Conservation (phyloP, 2,113 vertebrate genomes). For the Capreolus pygargus region DNA sequence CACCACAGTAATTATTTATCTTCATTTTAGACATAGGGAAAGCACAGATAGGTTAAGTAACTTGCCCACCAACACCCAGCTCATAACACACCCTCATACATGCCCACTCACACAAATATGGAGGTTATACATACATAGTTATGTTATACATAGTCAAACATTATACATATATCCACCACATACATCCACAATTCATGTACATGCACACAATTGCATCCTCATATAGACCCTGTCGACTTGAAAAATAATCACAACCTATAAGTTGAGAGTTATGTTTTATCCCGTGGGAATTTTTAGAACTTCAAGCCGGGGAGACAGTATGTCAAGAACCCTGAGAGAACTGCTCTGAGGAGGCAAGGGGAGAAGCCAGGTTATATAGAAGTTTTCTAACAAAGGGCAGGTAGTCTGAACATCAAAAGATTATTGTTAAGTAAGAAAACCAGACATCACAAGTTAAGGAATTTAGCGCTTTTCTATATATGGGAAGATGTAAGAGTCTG, state of each 20-base stretch:
- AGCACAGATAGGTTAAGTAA: not conserved
- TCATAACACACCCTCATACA: not conserved
- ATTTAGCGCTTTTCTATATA: not conserved
- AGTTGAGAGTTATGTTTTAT: not conserved
- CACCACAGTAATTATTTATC: not conserved
- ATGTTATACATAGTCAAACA: not conserved
- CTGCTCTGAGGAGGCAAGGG: not conserved
- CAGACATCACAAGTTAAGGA: not conserved
- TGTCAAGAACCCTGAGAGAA: not conserved
- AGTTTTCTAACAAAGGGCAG: not conserved
- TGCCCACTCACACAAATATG: not conserved
- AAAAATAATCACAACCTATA: not conserved
- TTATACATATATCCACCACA: not conserved
- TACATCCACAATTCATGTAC: not conserved
- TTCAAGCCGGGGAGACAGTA: not conserved
- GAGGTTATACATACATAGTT: too few species aligned
- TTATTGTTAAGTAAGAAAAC: not conserved
- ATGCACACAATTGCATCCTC: not conserved
- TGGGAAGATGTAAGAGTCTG: not conserved
- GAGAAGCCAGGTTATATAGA: not conserved
- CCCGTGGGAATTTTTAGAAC: not conserved
- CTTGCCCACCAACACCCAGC: not conserved
- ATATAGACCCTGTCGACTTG: not conserved
- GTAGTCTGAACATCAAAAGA: not conserved
- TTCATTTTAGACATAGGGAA: not conserved